A percentile compares a stretch with the other conserved stretches of the same genome.
Evolutionary conservation across 2,113 vertebrate genomes (phyloP).

Genomic region (Solea solea): DNA sequence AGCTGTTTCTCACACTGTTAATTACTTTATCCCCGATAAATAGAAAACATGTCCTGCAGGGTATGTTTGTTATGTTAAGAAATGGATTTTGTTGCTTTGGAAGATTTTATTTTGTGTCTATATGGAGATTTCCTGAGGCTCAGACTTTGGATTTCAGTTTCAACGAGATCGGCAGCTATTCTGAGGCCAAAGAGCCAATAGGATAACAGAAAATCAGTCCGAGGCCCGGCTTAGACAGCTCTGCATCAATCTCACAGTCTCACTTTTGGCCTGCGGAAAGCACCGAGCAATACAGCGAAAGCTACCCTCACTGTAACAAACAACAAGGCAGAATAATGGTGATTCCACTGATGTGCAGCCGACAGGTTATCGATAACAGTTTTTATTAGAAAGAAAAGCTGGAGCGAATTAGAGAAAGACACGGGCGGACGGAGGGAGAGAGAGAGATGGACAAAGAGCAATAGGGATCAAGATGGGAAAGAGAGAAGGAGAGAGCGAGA

Average conservation of each 20-base stretch:
- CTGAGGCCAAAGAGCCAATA: slow-evolving; percentile 12
- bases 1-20: slow-evolving; percentile 11
- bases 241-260: slow-evolving; percentile 39
- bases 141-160: slow-evolving; percentile 22
- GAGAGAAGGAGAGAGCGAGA: slow-evolving; percentile 16
- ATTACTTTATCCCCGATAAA: neutral
- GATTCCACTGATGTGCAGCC: slow-evolving; percentile 47
- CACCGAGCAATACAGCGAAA: slow-evolving; percentile 18
- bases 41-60: neutral
- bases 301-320: slow-evolving; percentile 29
- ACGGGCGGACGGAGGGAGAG: slow-evolving; percentile 7
- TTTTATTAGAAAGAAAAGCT: slow-evolving; percentile 60
- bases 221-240: slow-evolving; percentile 30
- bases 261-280: slow-evolving; percentile 30
- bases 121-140: slow-evolving; percentile 23
- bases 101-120: slow-evolving; percentile 18
- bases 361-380: slow-evolving; percentile 68
- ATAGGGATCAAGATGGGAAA: slow-evolving; percentile 14
- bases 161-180: slow-evolving; percentile 12
- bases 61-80: neutral
- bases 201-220: slow-evolving; percentile 44
- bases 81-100: slow-evolving; percentile 18
- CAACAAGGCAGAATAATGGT: slow-evolving; percentile 44
- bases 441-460: slow-evolving; percentile 17
- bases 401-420: slow-evolving; percentile 44